Base-by-base conservation (phyloP, 2,888 invertebrate species). In the Trichacis sp. region DNA sequence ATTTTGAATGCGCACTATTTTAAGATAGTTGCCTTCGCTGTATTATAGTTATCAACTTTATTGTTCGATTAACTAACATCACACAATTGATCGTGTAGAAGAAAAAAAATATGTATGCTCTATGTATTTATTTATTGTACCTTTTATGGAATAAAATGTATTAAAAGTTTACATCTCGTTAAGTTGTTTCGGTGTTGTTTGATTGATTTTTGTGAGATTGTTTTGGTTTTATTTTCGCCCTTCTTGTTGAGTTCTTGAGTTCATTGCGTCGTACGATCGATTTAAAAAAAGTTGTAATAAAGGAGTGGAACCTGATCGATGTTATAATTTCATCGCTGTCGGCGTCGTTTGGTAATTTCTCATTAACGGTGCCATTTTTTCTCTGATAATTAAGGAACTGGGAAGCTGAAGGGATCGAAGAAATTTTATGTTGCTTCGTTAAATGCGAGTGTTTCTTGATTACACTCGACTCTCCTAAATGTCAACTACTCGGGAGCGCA, bases 51-150 rank as follows among this genome's bases (percentile, higher is more conserved):
- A 50, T 9, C 15, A 36, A 36, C 14, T 24, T 11, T 29, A 15
- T 29, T 47, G 29, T 47, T 12, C 47, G 12, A 47, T 12, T 51
- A 46, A 58, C 47, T 58, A 58, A 58, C 58, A 58, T 29, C 24
- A 46, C 24, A 24, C 14, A 46, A 46, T n/a, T 19, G 18, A 24
- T 3, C 20, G 24, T 12, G 24, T 24, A 24, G 24, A 24, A 20
- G 29, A 20, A 46, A 46, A 46, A 18, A 43, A n/a, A 6, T 12
- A 11, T 52, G 58, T 58, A 52, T 52, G 52, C n/a, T 38, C 46
- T 58, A 52, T 52, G 52, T 47, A 58, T 58, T 52, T 58, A 52
- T 58, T 49, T 40, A 56, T 43, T 58, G 58, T 58, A 58, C 38
- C 46, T 60, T 50, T 45, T 38, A 45, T 60, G 42, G 15, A 54